Conservation (phyloP, 2,888 invertebrate species). For the Drosophila recens region DNA sequence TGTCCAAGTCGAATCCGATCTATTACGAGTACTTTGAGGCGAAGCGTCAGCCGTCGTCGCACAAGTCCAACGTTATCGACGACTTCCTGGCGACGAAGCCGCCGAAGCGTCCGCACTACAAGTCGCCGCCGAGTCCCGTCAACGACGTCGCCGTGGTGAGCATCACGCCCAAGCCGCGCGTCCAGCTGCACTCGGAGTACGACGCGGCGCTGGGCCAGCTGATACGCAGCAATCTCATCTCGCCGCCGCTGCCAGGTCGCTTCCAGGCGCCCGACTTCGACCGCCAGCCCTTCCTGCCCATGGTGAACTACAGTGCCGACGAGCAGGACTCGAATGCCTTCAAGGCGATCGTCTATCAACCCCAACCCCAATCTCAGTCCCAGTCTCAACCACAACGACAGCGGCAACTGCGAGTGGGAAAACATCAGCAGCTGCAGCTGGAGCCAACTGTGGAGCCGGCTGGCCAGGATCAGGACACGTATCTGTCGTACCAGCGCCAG, state of each 20-base stretch:
- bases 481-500: slow-evolving; percentile 28
- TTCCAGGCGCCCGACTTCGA: slow-evolving; percentile 85
- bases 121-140: slow-evolving; percentile 68
- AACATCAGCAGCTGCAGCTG: slow-evolving; percentile 55
- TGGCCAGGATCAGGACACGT: slow-evolving; percentile 14
- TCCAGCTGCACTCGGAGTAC: slow-evolving; percentile 61
- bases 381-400: slow-evolving; percentile 44
- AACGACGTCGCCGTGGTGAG: slow-evolving; percentile 77
- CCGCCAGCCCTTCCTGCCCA: slow-evolving; percentile 88
- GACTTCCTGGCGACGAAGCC: slow-evolving; percentile 74
- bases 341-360: slow-evolving; percentile 83
- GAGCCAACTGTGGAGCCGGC: slow-evolving; percentile 20
- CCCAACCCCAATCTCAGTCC: slow-evolving; percentile 37
- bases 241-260: slow-evolving; percentile 51
- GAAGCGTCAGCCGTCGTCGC: slow-evolving; percentile 78
- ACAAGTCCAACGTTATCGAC: slow-evolving; percentile 72
- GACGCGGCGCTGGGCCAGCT: slow-evolving; percentile 85
- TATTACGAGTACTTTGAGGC: slow-evolving; percentile 85
- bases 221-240: slow-evolving; percentile 84
- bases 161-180: slow-evolving; percentile 86
- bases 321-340: slow-evolving; percentile 83
- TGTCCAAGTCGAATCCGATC: slow-evolving; percentile 84
- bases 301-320: slow-evolving; percentile 86
- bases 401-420: slow-evolving; percentile 67
- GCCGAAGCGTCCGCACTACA: slow-evolving; percentile 73